A percentile compares a stretch with the other conserved stretches of the same genome.
Conservation (phyloP, 2,113 vertebrate species). For the Macrotus californicus region DNA sequence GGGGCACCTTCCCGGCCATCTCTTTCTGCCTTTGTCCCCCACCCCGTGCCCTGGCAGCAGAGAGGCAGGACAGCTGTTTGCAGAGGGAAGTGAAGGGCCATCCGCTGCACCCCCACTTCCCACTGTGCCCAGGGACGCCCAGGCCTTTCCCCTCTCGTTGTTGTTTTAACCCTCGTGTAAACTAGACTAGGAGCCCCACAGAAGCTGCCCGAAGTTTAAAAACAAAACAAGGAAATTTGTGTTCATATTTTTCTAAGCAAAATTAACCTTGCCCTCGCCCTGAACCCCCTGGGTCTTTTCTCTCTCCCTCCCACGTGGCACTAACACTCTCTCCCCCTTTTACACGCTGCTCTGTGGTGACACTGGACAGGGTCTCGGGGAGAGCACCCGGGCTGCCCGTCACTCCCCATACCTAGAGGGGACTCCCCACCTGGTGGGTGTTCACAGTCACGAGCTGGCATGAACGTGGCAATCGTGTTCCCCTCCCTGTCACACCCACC, state of each 20-base stretch:
- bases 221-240: not conserved
- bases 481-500: fast-evolving
- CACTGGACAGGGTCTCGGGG: no score
- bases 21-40: not conserved
- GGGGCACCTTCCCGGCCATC: not conserved
- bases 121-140: not conserved
- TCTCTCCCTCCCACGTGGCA: not conserved
- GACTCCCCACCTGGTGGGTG: fast-evolving
- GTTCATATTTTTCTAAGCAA: not conserved
- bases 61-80: not conserved
- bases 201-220: not conserved
- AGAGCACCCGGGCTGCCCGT: not conserved
- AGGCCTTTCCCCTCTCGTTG: fast-evolving
- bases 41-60: not conserved
- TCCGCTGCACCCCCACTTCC: fast-evolving
- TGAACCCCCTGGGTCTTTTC: not conserved
- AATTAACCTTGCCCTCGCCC: not conserved
- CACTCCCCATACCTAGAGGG: not conserved
- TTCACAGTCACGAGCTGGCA: fast-evolving
- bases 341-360: not conserved
- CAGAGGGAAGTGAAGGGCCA: not conserved
- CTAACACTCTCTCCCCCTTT: not conserved
- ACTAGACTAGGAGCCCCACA: not conserved
- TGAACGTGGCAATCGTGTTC: fast-evolving
- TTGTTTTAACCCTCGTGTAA: not conserved